Conservation (phyloP, 2,113 vertebrate species). For the Pangasianodon gigas region DNA sequence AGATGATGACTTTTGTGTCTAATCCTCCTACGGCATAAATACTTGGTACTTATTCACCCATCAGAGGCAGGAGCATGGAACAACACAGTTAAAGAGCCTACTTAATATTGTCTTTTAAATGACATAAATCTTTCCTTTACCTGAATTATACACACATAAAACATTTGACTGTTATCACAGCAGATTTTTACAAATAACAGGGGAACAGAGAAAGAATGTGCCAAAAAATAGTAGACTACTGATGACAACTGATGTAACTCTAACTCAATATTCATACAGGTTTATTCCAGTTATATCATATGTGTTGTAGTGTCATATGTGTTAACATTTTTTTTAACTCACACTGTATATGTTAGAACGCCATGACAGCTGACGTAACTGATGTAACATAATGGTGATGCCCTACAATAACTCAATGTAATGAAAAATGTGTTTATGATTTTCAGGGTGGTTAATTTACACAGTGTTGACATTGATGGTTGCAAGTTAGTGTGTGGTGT, state of each 20-base stretch:
- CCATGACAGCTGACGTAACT: background rate
- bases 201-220: background rate
- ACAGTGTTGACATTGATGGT: background rate
- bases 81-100: background rate
- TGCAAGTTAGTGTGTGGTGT: background rate
- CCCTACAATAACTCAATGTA: background rate
- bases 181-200: background rate
- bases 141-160: background rate
- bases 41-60: background rate
- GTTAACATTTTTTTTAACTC: background rate
- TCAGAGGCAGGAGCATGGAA: background rate
- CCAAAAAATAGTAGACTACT: background rate
- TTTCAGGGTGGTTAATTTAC: background rate
- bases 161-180: background rate
- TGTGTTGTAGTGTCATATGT: background rate
- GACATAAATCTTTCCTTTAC: background rate
- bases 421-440: background rate
- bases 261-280: background rate
- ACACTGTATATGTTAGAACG: background rate
- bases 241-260: background rate
- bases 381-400: background rate
- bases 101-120: background rate
- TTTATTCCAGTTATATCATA: background rate
- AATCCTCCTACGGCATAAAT: conserved; percentile 33
- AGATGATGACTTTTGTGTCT: conserved; percentile 33